These are phyloP conservation scores for Acyrthosiphon pisum DNA, from an alignment of 1,140 invertebrate genomes.

Conservation along the genomic window DNA sequence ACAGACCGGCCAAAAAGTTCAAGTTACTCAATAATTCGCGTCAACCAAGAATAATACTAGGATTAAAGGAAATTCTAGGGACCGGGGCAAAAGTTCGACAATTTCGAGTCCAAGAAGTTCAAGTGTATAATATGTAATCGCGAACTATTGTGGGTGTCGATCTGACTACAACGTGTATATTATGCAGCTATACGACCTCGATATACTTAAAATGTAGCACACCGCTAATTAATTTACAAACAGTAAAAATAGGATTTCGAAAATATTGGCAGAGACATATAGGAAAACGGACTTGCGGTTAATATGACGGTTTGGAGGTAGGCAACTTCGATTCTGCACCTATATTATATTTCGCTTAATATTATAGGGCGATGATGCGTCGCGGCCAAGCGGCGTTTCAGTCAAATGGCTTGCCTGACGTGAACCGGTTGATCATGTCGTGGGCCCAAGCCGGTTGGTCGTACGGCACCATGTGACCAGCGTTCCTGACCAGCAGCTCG, in stretches of 20 bases:
- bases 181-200: too few relatives aligned
- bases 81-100: too few relatives aligned
- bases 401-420: slow-evolving; percentile 67
- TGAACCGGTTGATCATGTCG: slow-evolving; percentile 80
- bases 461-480: slow-evolving; percentile 83
- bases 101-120: too few relatives aligned
- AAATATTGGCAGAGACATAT: background rate
- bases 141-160: background rate
- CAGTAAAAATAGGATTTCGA: background rate
- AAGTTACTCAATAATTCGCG: too few relatives aligned
- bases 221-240: background rate
- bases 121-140: too few relatives aligned
- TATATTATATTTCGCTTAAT: too few relatives aligned
- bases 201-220: background rate
- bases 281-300: background rate
- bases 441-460: slow-evolving; percentile 82
- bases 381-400: background rate
- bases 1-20: too few relatives aligned
- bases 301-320: background rate
- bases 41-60: too few relatives aligned
- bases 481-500: slow-evolving; percentile 81
- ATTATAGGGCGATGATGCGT: too few relatives aligned
- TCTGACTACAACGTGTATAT: background rate
- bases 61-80: too few relatives aligned
- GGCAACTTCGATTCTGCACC: background rate